Base-by-base conservation (phyloP, 2,113 vertebrate species). In the Beaufortia kweichowensis region DNA sequence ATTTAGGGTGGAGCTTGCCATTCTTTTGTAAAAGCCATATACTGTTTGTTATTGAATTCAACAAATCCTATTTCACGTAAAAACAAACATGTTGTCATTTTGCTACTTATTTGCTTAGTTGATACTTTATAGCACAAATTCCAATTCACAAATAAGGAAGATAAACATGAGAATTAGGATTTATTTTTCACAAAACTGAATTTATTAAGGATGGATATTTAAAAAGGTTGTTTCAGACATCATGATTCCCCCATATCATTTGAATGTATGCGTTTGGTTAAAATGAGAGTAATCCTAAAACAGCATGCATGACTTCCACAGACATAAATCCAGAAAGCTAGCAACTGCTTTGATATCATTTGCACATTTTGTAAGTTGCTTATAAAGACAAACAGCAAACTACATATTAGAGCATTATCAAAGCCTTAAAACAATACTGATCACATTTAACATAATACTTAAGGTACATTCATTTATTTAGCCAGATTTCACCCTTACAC, bases 181-280 rank as follows among this genome's bases (percentile, higher is more conserved):
- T 39, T 24, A 29, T 76, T 71, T 81, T 78, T 75, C 77, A 78
- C 60, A 75, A 81, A 83, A 62, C 46, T 29, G 53, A 35, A 29
- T 84, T 76, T 81, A 84, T 84, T 81, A 61, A 53, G 68, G 50
- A 39, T 39, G 57, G 33, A n/a, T 59, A 57, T 56, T 57, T 3
- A 72, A 75, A 76, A 62, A 64, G 60, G 77, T n/a, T 28, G 2
- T 78, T 26, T 21, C 5, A 68, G 35, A 59, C 12, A 21, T 69
- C 19, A 53, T 12, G 5, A 10, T 4, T 11, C 35, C 35, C 35
- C 35, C 35, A 3, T 21, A 28, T 56, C 19, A 56, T 35, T 29
- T 23, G 24, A 29, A 53, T 53, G 43, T 19, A 26, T 50, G 23
- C n/a, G 39, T 17, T 61, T 39, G 29, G 67, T 77, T 73, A 61